These are phyloP conservation scores for Myioborus melanocephalus DNA, from an alignment of 2,797 vertebrate species.

Conservation along the genomic window DNA sequence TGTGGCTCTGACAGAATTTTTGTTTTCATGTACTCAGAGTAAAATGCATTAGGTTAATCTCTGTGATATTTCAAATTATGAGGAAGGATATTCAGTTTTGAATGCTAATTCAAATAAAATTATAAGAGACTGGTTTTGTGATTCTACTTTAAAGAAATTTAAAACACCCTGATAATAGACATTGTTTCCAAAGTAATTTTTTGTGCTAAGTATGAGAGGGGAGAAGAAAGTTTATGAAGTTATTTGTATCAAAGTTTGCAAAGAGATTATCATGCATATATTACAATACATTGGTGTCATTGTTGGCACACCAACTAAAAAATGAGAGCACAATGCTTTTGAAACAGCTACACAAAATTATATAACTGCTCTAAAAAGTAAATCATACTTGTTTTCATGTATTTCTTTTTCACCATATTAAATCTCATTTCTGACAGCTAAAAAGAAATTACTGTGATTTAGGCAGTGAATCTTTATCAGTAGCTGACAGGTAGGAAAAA, in stretches of 20 bases:
- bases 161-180: not conserved
- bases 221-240: not conserved
- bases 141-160: not conserved
- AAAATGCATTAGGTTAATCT: not conserved
- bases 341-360: conserved; percentile 27
- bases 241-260: not conserved
- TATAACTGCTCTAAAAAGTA: conserved; percentile 42
- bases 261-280: not conserved
- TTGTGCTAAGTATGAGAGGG: not conserved
- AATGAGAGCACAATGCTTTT: conserved; percentile 9
- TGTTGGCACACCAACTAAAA: not conserved
- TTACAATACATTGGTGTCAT: not conserved
- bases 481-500: conserved; percentile 66
- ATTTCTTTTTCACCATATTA: conserved; percentile 72
- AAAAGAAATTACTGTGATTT: conserved; percentile 75
- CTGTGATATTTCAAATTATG: not conserved
- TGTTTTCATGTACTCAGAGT: not conserved
- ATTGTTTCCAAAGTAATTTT: not conserved
- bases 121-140: not conserved
- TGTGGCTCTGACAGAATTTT: not conserved
- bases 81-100: not conserved
- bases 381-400: conserved; percentile 42
- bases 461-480: conserved; percentile 74
- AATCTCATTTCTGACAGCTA: conserved; percentile 70
- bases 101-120: not conserved